Percentiles rank a stretch among this genome's conserved stretches.
Conservation (phyloP, 2,113 vertebrate species). For the Condylura cristata region DNA sequence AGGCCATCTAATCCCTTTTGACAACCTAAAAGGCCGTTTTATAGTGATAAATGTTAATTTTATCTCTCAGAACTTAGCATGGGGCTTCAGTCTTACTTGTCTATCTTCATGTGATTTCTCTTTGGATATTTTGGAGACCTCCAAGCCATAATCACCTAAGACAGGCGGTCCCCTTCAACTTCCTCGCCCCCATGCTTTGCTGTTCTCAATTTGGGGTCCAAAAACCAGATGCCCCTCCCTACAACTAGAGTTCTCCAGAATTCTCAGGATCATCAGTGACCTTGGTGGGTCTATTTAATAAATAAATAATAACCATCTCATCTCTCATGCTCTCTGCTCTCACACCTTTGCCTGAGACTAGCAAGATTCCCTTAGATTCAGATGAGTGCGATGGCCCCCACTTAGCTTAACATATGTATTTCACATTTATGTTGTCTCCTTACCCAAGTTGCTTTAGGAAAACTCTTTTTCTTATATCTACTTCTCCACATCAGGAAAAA, state of each 20-base stretch:
- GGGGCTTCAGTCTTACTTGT: background rate
- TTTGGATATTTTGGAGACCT: background rate
- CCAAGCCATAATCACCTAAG: background rate
- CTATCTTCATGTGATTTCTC: background rate
- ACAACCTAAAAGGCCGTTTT: background rate
- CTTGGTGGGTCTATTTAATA: background rate
- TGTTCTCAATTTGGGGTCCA: background rate
- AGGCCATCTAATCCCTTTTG: background rate
- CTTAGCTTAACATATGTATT: background rate
- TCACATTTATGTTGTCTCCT: background rate
- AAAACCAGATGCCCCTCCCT: background rate
- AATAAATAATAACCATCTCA: background rate
- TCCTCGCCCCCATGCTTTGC: background rate
- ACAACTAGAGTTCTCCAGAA: background rate
- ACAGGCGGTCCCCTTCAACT: background rate
- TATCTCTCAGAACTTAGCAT: background rate
- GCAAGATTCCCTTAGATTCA: background rate
- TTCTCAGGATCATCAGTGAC: background rate
- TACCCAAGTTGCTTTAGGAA: background rate
- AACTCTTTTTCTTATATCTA: background rate
- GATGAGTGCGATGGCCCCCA: background rate
- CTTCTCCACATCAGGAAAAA: background rate
- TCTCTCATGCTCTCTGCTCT: background rate
- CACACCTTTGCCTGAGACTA: background rate
- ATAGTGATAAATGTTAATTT: background rate